Base-by-base conservation (phyloP, 1,140 invertebrate genomes). In the Chironomus tepperi region DNA sequence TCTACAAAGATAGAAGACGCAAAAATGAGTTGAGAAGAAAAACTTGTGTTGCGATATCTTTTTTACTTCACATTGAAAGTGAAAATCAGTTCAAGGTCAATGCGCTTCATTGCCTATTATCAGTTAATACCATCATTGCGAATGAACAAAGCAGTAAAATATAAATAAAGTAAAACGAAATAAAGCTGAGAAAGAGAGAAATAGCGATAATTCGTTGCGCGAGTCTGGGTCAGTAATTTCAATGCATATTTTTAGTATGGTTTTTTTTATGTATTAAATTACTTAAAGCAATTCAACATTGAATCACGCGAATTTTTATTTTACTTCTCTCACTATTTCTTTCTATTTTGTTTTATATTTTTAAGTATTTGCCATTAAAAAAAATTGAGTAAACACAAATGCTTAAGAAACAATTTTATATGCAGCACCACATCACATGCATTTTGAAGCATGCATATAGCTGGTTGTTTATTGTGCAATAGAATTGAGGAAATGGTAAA, bases 51-150 rank as follows among this genome's bases (percentile, higher is more conserved):
- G 5, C 47, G 12, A 57, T 15, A 57, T 57, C 47, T 57, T 15
- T 57, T n/a, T 15, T 15, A n/a, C 47, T 57, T 15, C 12, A 12
- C 3, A 57, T 57, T 57, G 47, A 57, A 57, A 57, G 47, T 15
- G 12, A 57, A 57, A 57, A 57, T 57, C 10, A 57, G n/a, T 12
- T 57, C 47, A 57, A 57, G 47, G 47, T 57, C 47, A 57, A n/a
- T 57, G 47, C 47, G 47, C 47, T 57, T 57, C 47, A 57, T 57
- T 57, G 47, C 47, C n/a, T 15, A 57, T 57, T 57, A 57, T 57
- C 47, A 57, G 47, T 57, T 57, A 57, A 57, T 57, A 57, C 47
- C 47, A 57, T 57, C 47, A 57, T 57, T 57, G 47, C 47, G 47
- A 57, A 57, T 57, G n/a, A 57, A 15, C 47, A 57, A 57, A 57